These are phyloP conservation scores for Musca domestica DNA, from an alignment of 1,140 invertebrate genomes.

Conservation along the genomic window DNA sequence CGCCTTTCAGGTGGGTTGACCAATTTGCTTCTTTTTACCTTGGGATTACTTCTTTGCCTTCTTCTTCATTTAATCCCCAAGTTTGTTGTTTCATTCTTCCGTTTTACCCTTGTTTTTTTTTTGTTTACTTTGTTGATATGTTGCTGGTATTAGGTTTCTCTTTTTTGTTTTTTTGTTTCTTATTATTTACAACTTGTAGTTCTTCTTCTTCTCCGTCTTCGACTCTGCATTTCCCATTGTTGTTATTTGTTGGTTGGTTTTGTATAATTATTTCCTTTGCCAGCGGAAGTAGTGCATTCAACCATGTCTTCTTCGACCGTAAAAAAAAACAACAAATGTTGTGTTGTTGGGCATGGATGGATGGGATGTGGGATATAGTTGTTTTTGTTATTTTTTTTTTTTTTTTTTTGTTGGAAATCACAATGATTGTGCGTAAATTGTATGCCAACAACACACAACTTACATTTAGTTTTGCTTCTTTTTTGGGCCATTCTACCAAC, in stretches of 20 bases:
- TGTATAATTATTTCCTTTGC: conserved; percentile 39
- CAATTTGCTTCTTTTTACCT: neutral
- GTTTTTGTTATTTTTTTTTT: no score
- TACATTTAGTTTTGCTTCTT: no score
- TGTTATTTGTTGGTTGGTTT: conserved; percentile 26
- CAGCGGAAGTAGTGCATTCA: conserved; percentile 50
- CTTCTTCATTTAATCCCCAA: neutral
- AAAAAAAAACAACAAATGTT: no score
- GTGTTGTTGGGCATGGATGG: no score
- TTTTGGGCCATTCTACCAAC: no score
- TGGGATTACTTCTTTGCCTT: neutral
- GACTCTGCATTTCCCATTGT: conserved; percentile 33
- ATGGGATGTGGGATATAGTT: no score
- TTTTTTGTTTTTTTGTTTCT: neutral
- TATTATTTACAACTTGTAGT: neutral
- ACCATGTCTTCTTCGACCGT: conserved; percentile 31
- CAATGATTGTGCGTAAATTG: no score
- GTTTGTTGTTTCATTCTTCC: conserved; percentile 2
- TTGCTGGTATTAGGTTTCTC: neutral
- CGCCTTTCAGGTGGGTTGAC: neutral
- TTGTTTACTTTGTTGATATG: neutral
- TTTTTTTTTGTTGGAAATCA: no score
- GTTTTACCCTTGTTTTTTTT: neutral
- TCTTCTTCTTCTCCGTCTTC: neutral
- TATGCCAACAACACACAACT: no score